Conservation (phyloP, 2,797 vertebrate genomes). For the Yasuhikotakia modesta region DNA sequence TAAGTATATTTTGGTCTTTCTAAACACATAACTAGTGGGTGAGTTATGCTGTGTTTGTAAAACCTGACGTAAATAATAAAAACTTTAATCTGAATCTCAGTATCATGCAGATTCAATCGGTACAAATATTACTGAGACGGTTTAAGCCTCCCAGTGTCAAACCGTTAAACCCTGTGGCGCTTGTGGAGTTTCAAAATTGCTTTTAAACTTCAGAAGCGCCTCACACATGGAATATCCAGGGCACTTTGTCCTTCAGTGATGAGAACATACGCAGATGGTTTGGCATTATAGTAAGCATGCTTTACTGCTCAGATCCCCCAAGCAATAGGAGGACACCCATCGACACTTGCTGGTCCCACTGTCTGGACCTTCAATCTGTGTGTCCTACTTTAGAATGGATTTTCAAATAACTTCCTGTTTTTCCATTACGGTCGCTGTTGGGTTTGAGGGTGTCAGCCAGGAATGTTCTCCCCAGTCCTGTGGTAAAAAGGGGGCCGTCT, state of each 20-base stretch:
- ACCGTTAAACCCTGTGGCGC: neutral
- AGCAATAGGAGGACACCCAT: conserved; percentile 57
- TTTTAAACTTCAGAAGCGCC: conserved; percentile 29
- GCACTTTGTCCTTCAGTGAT: conserved; percentile 55
- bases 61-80: no score
- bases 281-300: conserved; percentile 56
- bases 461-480: no score
- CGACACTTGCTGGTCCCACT: conserved; percentile 51
- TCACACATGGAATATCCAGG: conserved; percentile 46
- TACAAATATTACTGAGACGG: conserved; percentile 8
- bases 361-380: conserved; percentile 57
- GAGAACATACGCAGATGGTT: conserved; percentile 62
- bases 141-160: neutral
- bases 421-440: neutral
- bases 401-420: conserved; percentile 38
- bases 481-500: no score
- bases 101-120: neutral
- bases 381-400: conserved; percentile 52
- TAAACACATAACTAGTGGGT: no score
- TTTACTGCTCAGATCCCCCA: conserved; percentile 60
- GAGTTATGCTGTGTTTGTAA: no score
- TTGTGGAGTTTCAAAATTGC: conserved; percentile 12
- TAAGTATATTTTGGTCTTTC: no score
- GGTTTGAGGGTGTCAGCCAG: neutral
- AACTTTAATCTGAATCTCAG: neutral